Base-by-base conservation (phyloP, 37 sponge, comb jelly and placozoan genomes). In the Haliclona indistincta region DNA sequence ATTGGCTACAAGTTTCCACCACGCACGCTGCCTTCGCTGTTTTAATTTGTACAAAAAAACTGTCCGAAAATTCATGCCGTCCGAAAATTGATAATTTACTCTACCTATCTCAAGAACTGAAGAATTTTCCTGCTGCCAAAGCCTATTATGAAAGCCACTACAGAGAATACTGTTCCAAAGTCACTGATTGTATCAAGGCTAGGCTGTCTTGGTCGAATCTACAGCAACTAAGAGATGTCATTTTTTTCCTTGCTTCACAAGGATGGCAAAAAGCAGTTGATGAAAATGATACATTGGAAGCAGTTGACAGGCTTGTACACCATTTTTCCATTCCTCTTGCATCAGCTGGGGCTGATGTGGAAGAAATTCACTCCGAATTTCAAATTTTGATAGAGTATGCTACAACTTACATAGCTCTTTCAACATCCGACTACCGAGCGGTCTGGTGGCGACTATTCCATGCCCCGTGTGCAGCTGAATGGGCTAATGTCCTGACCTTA, bases 401-500 rank as follows among this genome's bases (percentile, higher is more conserved):
- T 55, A 35, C 20, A 36, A 33, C 32, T 34, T 73, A 37, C 73
- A 55, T 55, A 26, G 33, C 56, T 34, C 73, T 73, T 20, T 26
- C 73, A 26, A 73, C 60, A 28, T 26, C 20, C n/a, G 73, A 73
- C 55, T 76, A 76, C 65, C 64, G 38, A 26, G 43, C 77, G 3
- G 77, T 76, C 6, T 76, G 77, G 77, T 76, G 77, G 77, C 39
- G 65, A 44, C 77, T 76, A 20, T 76, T 61, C 60, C 62, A 74
- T 74, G 75, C 75, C 33, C 75, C 75, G 41, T 29, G 40, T 74
- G 75, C 75, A 41, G 25, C 75, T 62, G 62, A 62, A 25, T 74
- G 75, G 75, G 5, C 38, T 33, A 74, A 61, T 37, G 41, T 61
- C n/a, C 75, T 74, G 0, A 30, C 35, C 13, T 37, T 56, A 37